A percentile compares a stretch with the other conserved stretches of the same genome.
Evolutionary conservation across 2,888 invertebrate genomes (phyloP).

Genomic region (Hemithea aestivaria): DNA sequence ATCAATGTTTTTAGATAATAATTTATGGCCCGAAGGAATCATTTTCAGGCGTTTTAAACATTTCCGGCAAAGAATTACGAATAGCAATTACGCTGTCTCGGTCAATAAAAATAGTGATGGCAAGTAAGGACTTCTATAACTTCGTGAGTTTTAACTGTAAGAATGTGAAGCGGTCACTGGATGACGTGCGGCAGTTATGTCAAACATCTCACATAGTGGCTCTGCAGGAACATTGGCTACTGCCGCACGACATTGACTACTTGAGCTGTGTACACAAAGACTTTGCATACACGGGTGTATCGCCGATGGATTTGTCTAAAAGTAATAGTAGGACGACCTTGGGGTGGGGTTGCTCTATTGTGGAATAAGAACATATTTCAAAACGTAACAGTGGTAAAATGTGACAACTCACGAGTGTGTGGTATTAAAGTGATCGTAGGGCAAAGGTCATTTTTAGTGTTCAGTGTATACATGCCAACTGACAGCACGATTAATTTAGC

Average conservation of each 20-base stretch:
- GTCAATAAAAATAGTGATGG: constrained; percentile 1
- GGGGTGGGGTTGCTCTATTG: neutral
- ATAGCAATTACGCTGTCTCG: neutral
- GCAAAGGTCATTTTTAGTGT: neutral
- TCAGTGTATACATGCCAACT: constrained; percentile 1
- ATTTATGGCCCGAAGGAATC: constrained; percentile 12
- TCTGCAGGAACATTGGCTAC: too few species aligned
- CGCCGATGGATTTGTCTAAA: constrained; percentile 4
- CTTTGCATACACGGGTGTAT: constrained; percentile 7
- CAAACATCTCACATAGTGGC: too few species aligned
- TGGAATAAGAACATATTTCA: neutral
- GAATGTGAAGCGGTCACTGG: constrained; percentile 4
- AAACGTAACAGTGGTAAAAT: too few species aligned
- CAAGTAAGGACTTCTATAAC: neutral
- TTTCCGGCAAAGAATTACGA: neutral
- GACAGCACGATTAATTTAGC: neutral
- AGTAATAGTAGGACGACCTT: constrained; percentile 6
- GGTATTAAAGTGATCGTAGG: neutral
- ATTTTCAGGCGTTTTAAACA: constrained; percentile 12
- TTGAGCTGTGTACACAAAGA: constrained; percentile 3
- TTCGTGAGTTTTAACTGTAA: constrained; percentile 15
- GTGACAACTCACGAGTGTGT: too few species aligned
- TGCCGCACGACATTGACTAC: constrained; percentile 1
- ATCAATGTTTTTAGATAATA: constrained; percentile 4
- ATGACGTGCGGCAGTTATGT: constrained; percentile 3